Evolutionary conservation across 2,797 vertebrate genomes (phyloP).

Genomic region (Cuniculus paca): DNA sequence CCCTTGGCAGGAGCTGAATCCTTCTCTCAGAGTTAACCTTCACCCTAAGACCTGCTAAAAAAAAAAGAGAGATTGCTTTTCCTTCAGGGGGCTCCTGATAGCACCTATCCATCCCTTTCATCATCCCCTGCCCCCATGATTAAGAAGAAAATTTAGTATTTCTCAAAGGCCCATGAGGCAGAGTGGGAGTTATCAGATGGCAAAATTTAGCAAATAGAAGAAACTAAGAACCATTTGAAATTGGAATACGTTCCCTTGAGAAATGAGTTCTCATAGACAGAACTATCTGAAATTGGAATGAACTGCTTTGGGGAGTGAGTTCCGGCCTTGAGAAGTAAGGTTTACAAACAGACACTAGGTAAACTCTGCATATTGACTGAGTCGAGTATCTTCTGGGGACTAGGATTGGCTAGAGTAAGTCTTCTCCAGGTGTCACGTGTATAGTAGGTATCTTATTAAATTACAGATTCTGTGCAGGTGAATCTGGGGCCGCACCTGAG

Average conservation of each 20-base stretch:
- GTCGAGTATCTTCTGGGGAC: not conserved
- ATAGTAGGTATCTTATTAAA: not conserved
- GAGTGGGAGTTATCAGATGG: not conserved
- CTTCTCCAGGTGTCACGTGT: not conserved
- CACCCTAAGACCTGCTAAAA: constrained; percentile 4
- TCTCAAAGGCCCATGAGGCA: not conserved
- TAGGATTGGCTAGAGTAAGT: not conserved
- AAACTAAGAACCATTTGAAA: constrained; percentile 16
- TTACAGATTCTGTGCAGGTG: not conserved
- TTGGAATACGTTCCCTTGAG: not conserved
- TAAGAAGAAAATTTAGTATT: constrained; percentile 39
- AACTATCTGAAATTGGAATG: not conserved
- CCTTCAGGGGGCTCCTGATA: not conserved
- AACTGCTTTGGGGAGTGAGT: not conserved
- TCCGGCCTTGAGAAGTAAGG: not conserved
- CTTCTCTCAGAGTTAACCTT: not conserved
- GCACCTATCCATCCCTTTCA: not conserved
- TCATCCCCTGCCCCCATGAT: not conserved
- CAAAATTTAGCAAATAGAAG: constrained; percentile 15
- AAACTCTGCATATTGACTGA: not conserved
- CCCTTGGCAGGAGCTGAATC: not conserved
- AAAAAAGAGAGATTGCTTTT: not conserved
- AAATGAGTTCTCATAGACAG: not conserved
- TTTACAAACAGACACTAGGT: not conserved
- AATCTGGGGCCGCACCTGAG: not conserved